Conservation (phyloP, 64 coral and sea anemone species). For the Stichodactyla helianthus region DNA sequence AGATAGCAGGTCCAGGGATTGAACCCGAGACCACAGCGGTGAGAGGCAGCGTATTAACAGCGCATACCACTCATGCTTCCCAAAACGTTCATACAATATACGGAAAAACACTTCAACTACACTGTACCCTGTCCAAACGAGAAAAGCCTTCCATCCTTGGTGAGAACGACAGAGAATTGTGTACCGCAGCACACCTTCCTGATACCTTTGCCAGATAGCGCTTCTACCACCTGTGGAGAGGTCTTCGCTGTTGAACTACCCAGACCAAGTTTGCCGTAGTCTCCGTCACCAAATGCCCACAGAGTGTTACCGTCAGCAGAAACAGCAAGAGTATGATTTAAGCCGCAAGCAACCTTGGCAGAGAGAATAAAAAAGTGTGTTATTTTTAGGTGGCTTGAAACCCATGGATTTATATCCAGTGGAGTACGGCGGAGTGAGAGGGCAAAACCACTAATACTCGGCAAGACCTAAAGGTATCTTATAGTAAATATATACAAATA, state of each 20-base stretch:
- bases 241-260: constrained; percentile 78
- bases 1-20: no score
- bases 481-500: no score
- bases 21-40: no score
- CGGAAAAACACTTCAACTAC: not conserved
- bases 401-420: no score
- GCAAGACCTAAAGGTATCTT: no score
- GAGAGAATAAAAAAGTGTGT: not conserved
- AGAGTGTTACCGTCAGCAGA: constrained; percentile 72
- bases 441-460: no score
- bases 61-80: not conserved
- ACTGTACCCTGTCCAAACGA: constrained; percentile 78
- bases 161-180: constrained; percentile 82
- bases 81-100: not conserved
- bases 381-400: not conserved
- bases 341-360: constrained; percentile 72
- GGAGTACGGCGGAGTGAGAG: no score
- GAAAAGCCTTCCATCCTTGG: constrained; percentile 73
- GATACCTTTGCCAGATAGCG: constrained; percentile 51
- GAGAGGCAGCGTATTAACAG: no score
- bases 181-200: constrained; percentile 81
- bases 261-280: constrained; percentile 84
- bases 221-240: constrained; percentile 55
- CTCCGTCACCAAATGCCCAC: constrained; percentile 87
- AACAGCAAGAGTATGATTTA: constrained; percentile 77